Conservation (phyloP, 2,888 invertebrate genomes). For the Oscheius sp. region DNA sequence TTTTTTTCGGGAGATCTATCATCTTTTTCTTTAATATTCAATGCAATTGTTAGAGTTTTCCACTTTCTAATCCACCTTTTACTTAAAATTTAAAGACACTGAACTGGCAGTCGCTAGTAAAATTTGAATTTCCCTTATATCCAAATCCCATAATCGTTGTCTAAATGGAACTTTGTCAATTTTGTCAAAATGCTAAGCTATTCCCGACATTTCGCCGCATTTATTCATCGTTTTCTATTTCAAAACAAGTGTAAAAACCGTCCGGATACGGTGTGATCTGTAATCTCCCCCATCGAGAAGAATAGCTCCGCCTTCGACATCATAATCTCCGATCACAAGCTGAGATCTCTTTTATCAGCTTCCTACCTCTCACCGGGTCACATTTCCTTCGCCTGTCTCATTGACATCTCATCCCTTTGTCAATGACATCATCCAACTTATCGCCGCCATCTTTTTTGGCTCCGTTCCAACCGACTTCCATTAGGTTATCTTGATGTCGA, state of each 20-base stretch:
- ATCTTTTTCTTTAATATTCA: not conserved
- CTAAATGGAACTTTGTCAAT: not conserved
- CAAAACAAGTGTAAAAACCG: too few relatives aligned
- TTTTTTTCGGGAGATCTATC: too few relatives aligned
- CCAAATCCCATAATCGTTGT: not conserved
- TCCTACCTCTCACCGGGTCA: not conserved
- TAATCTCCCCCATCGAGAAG: not conserved
- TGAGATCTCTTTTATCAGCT: too few relatives aligned
- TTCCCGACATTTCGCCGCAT: too few relatives aligned
- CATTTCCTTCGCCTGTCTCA: not conserved
- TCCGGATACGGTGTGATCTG: too few relatives aligned
- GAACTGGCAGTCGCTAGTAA: too few relatives aligned
- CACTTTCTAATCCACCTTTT: too few relatives aligned
- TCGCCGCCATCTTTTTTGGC: not conserved
- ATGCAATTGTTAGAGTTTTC: not conserved
- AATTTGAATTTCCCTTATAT: not conserved
- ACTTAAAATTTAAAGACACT: too few relatives aligned
- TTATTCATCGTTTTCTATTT: too few relatives aligned
- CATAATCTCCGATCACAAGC: too few relatives aligned
- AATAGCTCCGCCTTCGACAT: not conserved
- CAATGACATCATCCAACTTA: constrained; percentile 16
- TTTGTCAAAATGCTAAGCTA: too few relatives aligned
- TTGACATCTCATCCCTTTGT: constrained; percentile 5
- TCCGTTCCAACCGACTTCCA: not conserved
- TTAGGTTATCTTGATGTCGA: not conserved